Conservation (phyloP, 1,140 invertebrate genomes). For the Tenebrio molitor region DNA sequence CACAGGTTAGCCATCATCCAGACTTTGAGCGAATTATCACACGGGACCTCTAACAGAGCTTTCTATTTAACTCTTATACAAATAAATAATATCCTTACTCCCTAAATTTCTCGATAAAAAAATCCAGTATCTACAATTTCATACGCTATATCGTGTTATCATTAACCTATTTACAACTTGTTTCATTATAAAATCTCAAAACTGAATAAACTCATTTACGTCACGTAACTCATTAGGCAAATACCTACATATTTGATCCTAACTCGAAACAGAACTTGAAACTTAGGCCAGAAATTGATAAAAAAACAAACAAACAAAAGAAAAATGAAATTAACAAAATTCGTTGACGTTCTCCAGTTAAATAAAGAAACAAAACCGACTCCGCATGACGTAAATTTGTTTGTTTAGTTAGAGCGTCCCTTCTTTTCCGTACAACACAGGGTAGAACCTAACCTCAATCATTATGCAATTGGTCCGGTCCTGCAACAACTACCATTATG, state of each 20-base stretch:
- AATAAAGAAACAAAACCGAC: conserved; percentile 19
- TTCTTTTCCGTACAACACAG: conserved; percentile 22
- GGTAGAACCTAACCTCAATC: conserved; percentile 14
- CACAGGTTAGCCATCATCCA: conserved; percentile 50
- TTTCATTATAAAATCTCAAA: conserved; percentile 39
- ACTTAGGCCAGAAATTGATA: conserved; percentile 17
- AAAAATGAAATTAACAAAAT: too few species aligned
- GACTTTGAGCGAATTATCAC: conserved; percentile 63
- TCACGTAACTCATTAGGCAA: neutral
- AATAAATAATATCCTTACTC: conserved; percentile 46
- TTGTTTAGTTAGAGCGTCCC: conserved; percentile 45
- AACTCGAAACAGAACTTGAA: neutral
- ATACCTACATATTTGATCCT: neutral
- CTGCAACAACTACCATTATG: conserved; percentile 56
- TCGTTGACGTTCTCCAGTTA: conserved; percentile 22
- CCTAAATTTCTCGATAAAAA: conserved; percentile 60
- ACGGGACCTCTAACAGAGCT: conserved; percentile 59
- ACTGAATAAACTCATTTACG: conserved; percentile 18
- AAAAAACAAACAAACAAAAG: too few species aligned
- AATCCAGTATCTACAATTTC: conserved; percentile 62
- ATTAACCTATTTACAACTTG: conserved; percentile 55
- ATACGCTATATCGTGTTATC: conserved; percentile 53
- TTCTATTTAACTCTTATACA: conserved; percentile 52
- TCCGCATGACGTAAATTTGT: conserved; percentile 11
- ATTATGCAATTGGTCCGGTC: conserved; percentile 57